phyloP scores from a whole-genome alignment of 2,888 invertebrate genomes.

The Escarpia spicata region DNA sequence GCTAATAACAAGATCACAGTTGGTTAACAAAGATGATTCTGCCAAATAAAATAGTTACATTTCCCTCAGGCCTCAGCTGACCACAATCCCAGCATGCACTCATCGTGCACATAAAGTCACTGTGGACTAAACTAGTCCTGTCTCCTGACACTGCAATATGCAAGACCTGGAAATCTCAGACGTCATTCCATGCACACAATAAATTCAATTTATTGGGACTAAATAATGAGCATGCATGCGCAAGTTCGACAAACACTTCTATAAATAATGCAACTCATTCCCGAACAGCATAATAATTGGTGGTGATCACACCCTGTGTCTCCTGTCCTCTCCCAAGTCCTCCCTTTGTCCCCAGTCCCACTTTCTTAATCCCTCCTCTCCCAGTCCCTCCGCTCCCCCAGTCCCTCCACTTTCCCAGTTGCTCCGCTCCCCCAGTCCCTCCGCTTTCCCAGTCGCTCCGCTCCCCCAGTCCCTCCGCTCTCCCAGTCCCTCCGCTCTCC shows the following conservation, averaged over 20 bases:
- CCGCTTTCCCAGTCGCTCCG: too few relatives aligned
- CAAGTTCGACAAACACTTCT: neutral
- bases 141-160: neutral
- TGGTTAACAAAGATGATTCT: neutral
- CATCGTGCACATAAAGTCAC: neutral
- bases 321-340: too few relatives aligned
- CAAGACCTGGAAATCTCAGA: neutral
- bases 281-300: neutral
- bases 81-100: conserved; percentile 3
- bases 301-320: neutral
- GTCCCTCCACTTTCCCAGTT: too few relatives aligned
- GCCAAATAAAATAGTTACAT: neutral
- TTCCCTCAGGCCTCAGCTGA: neutral
- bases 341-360: too few relatives aligned
- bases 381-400: too few relatives aligned
- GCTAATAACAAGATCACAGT: too few relatives aligned
- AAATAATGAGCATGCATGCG: conserved; percentile 1
- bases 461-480: too few relatives aligned
- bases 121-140: neutral
- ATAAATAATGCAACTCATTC: neutral
- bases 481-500: too few relatives aligned
- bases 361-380: too few relatives aligned
- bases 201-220: neutral
- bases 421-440: too few relatives aligned
- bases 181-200: neutral